Evolutionary conservation across 2,113 vertebrate species (phyloP).

Genomic region (Oryzias woworae): DNA sequence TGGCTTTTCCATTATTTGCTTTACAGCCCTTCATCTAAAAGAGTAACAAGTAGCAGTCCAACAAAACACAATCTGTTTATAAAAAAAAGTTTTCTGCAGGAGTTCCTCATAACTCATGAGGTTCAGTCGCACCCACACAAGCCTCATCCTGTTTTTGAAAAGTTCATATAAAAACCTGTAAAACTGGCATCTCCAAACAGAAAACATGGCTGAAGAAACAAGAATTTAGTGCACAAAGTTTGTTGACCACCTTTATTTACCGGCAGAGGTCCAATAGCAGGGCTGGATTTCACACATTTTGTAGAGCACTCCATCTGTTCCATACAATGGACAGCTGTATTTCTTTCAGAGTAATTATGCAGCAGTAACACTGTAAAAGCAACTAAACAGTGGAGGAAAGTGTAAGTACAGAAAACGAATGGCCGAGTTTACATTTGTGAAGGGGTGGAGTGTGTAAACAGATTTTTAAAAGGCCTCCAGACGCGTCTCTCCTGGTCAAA

Average conservation of each 20-base stretch:
- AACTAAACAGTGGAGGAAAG: constrained; percentile 55
- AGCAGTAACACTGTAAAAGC: constrained; percentile 68
- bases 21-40: too few species aligned
- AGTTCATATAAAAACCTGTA: too few species aligned
- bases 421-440: constrained; percentile 39
- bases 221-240: constrained; percentile 58
- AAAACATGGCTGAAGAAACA: not conserved
- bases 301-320: constrained; percentile 70
- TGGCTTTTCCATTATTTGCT: too few species aligned
- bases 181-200: not conserved
- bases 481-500: constrained; percentile 29
- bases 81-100: too few species aligned
- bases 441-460: constrained; percentile 69
- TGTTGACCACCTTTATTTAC: constrained; percentile 82
- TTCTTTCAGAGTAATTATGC: constrained; percentile 82
- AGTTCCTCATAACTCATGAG: too few species aligned
- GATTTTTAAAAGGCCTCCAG: constrained; percentile 19
- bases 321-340: constrained; percentile 74
- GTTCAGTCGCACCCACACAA: too few species aligned
- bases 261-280: constrained; percentile 82
- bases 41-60: too few species aligned
- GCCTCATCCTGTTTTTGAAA: too few species aligned
- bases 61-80: too few species aligned
- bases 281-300: constrained; percentile 80
- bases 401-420: constrained; percentile 54